A percentile compares a stretch with the other conserved stretches of the same genome.
These are phyloP conservation scores for Halocynthia roretzi DNA, from an alignment of 23 tunicate genomes.

Conservation along the genomic window DNA sequence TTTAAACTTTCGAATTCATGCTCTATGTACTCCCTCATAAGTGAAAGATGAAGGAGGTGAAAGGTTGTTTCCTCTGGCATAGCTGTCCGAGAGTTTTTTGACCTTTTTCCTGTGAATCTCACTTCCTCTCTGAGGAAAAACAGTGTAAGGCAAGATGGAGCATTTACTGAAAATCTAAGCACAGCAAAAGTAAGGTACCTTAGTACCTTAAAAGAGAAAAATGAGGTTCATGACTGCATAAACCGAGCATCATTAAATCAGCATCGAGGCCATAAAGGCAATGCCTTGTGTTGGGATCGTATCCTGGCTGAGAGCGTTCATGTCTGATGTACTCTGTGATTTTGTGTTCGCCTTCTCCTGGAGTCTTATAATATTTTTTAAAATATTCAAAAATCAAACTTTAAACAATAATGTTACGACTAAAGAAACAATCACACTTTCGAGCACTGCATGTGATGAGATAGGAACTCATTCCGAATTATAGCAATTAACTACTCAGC, in stretches of 20 bases:
- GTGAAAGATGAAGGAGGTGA: slow-evolving; percentile 83
- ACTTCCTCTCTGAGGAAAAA: slow-evolving; percentile 70
- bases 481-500: too few relatives aligned
- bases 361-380: slow-evolving; percentile 44
- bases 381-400: too few relatives aligned
- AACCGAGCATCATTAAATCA: slow-evolving; percentile 88
- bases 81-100: slow-evolving; percentile 25
- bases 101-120: slow-evolving; percentile 49
- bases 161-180: not conserved
- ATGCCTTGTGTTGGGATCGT: slow-evolving; percentile 85
- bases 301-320: slow-evolving; percentile 54
- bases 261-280: slow-evolving; percentile 98
- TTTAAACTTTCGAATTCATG: slow-evolving; percentile 83
- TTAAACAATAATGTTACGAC: too few relatives aligned
- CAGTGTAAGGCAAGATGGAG: not conserved
- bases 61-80: slow-evolving; percentile 94
- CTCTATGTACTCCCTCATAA: slow-evolving; percentile 95
- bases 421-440: too few relatives aligned
- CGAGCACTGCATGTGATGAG: too few relatives aligned
- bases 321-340: slow-evolving; percentile 97
- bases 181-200: not conserved
- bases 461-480: too few relatives aligned
- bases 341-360: slow-evolving; percentile 99
- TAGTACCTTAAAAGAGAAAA: slow-evolving; percentile 83
- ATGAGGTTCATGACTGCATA: slow-evolving; percentile 97